These are phyloP conservation scores for Liodrosophila aerea DNA, from an alignment of 2,888 invertebrate genomes.

Conservation along the genomic window DNA sequence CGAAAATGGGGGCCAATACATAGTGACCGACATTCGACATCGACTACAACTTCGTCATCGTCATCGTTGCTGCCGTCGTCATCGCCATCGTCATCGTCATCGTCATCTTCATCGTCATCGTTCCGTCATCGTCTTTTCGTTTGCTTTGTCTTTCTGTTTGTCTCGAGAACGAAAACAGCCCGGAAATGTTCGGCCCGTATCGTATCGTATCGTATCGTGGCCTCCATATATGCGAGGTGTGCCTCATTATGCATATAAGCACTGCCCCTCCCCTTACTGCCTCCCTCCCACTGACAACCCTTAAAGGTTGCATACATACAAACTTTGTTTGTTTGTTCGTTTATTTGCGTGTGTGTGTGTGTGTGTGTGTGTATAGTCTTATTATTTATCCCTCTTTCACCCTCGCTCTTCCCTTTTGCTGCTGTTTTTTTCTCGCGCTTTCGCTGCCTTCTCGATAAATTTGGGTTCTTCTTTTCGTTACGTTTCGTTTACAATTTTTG, in stretches of 20 bases:
- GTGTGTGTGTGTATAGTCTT: slow-evolving; percentile 24
- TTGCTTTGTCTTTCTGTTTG: slow-evolving; percentile 51
- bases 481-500: slow-evolving; percentile 69
- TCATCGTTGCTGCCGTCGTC: slow-evolving; percentile 10
- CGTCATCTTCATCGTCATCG: slow-evolving; percentile 22
- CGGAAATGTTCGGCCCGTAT: slow-evolving; percentile 62
- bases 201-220: slow-evolving; percentile 21
- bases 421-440: slow-evolving; percentile 11
- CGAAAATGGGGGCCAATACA: slow-evolving; percentile 25
- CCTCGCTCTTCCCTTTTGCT: slow-evolving; percentile 1
- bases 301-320: slow-evolving; percentile 22
- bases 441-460: slow-evolving; percentile 56
- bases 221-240: slow-evolving; percentile 36
- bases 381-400: slow-evolving; percentile 28
- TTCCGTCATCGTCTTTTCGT: slow-evolving; percentile 9
- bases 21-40: slow-evolving; percentile 45
- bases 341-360: slow-evolving; percentile 14
- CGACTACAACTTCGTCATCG: slow-evolving; percentile 33
- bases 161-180: slow-evolving; percentile 68
- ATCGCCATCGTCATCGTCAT: slow-evolving; percentile 18
- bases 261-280: background rate
- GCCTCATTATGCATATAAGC: slow-evolving; percentile 60
- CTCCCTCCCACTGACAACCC: background rate
- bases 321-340: slow-evolving; percentile 3
- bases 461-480: slow-evolving; percentile 56